Percentiles rank a stretch among this genome's conserved stretches.
Conservation (phyloP, 2,888 invertebrate species). For the Ganaspis brasiliensis region DNA sequence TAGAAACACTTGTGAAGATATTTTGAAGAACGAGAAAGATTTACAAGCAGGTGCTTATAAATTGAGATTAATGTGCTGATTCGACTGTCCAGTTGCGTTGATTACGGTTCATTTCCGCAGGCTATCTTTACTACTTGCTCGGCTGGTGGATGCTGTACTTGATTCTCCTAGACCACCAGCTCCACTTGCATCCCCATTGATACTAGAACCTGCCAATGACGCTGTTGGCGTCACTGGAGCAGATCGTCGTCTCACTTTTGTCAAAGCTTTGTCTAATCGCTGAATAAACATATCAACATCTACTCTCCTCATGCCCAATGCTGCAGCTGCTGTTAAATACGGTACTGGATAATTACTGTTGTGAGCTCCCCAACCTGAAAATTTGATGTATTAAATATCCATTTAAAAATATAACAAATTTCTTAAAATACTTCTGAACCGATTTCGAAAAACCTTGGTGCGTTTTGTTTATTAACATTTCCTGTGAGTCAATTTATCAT, state of each 20-base stretch:
- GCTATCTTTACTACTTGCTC: slow-evolving; percentile 78
- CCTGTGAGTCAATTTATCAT: no score
- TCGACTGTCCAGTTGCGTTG: slow-evolving; percentile 79
- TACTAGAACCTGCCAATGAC: slow-evolving; percentile 76
- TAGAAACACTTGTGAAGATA: slow-evolving; percentile 16
- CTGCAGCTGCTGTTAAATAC: slow-evolving; percentile 89
- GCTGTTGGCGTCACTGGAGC: slow-evolving; percentile 77
- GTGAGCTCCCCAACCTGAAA: slow-evolving; percentile 88
- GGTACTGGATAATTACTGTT: slow-evolving; percentile 83
- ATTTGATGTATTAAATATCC: slow-evolving; percentile 14
- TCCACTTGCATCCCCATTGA: slow-evolving; percentile 76
- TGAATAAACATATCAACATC: slow-evolving; percentile 88
- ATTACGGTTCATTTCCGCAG: slow-evolving; percentile 79
- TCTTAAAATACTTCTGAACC: no score
- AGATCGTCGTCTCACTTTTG: slow-evolving; percentile 77
- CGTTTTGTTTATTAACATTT: no score
- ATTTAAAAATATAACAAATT: neutral
- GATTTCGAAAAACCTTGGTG: no score
- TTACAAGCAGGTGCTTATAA: slow-evolving; percentile 70
- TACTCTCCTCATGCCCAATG: slow-evolving; percentile 85
- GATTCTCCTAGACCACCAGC: slow-evolving; percentile 76
- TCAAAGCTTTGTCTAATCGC: slow-evolving; percentile 84
- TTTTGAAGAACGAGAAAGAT: slow-evolving; percentile 58
- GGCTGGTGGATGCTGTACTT: slow-evolving; percentile 77
- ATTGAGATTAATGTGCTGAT: slow-evolving; percentile 77